Percentiles rank a stretch among this genome's conserved stretches.
phyloP scores from a whole-genome alignment of 2,113 vertebrate species.

The Geothlypis trichas region DNA sequence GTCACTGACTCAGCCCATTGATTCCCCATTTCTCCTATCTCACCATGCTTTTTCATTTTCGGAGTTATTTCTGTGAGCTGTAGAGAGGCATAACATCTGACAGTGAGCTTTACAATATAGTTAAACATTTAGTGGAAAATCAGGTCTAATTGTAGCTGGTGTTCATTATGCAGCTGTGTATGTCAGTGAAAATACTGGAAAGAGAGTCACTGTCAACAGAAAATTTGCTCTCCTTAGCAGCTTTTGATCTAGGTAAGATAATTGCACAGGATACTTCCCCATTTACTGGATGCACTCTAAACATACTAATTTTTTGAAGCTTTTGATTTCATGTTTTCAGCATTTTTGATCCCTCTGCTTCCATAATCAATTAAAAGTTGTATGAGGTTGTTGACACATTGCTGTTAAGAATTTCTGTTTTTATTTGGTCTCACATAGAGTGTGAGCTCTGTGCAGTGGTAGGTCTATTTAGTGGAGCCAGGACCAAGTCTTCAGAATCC shows the following conservation, averaged over 20 bases:
- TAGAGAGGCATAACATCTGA: neutral
- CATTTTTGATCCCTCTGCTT: neutral
- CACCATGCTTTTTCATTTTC: neutral
- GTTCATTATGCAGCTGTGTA: neutral
- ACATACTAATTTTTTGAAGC: neutral
- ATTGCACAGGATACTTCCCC: neutral
- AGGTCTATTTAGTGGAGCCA: neutral
- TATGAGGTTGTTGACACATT: neutral
- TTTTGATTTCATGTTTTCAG: neutral
- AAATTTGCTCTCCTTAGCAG: neutral
- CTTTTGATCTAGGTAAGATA: neutral
- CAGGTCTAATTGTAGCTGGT: neutral
- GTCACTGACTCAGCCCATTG: neutral
- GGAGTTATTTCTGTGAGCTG: neutral
- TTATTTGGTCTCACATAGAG: neutral
- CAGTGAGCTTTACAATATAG: neutral
- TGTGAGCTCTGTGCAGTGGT: neutral
- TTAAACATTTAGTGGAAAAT: neutral
- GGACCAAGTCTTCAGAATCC: neutral
- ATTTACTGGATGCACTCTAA: neutral
- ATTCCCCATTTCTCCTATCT: neutral
- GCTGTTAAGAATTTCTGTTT: neutral
- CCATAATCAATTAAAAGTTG: neutral
- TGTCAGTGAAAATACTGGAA: neutral
- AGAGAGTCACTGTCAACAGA: neutral